Base-by-base conservation (phyloP, 2,113 vertebrate genomes). In the Anolis carolinensis region DNA sequence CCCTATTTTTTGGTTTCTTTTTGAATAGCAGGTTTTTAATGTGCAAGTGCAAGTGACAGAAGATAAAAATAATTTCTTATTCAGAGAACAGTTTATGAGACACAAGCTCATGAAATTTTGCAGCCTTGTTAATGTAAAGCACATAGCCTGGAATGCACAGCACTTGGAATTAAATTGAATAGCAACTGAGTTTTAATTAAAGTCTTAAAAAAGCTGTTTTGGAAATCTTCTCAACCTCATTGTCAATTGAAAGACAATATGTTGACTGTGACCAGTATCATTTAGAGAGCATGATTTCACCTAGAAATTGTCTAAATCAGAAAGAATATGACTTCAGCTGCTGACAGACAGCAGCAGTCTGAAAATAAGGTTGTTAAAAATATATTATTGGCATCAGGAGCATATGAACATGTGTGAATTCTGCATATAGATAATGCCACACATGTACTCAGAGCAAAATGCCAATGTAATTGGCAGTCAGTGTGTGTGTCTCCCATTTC, bases 131-230 rank as follows among this genome's bases (percentile, higher is more conserved):
- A 48, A 75, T 65, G 27, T n/a, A 65, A 84, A 48, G 65, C 44
- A 75, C 23, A 20, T 75, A 75, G 72, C 36, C 34, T 65, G 72
- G 36, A 62, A 65, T 75, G 72, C 72, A 65, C 18, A 8, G 27
- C 62, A 27, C 36, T 84, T 84, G 74, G 36, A 30, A 63, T 84
- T 84, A 65, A 75, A 84, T 83, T 74, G 82, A 83, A 74, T n/a
- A 63, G 71, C 71, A 30, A 39, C 55, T n/a, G 71, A 65, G 71
- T 84, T 84, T 84, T 76, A 84, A 84, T 84, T 76, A 84, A 76
- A 84, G 72, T 48, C 34, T 65, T 10, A 30, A 36, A 27, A 75
- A 75, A 75, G 82, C 52, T 74, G 36, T 83, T 83, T 75, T 44
- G 72, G n/a, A 84, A 70, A 65, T 30, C 59, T 63, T 30, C 59